phyloP scores from a whole-genome alignment of 2,888 invertebrate species.

The Tanaodytes sp. region DNA sequence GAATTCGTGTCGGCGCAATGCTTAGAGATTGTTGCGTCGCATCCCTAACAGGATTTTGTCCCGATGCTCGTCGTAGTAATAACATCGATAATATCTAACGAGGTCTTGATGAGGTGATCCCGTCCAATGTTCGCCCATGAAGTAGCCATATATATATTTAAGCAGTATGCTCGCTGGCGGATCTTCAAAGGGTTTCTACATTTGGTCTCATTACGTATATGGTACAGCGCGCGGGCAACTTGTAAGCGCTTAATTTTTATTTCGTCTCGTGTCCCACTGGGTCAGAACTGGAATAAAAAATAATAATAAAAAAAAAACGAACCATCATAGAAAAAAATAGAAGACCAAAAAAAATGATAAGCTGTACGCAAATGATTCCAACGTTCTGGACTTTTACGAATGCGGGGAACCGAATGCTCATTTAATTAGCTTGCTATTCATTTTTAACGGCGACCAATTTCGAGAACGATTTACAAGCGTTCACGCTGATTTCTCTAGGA shows the following conservation, averaged over 20 bases:
- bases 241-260: constrained; percentile 44
- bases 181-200: constrained; percentile 48
- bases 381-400: too few relatives aligned
- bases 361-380: too few relatives aligned
- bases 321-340: too few relatives aligned
- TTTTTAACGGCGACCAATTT: too few relatives aligned
- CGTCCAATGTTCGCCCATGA: constrained; percentile 29
- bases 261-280: constrained; percentile 24
- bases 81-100: constrained; percentile 46
- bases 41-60: constrained; percentile 25
- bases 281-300: too few relatives aligned
- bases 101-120: constrained; percentile 37
- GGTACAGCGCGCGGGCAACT: constrained; percentile 28
- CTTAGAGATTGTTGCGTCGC: constrained; percentile 33
- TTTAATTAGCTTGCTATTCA: too few relatives aligned
- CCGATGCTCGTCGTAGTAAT: constrained; percentile 26
- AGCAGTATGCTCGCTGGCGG: constrained; percentile 29
- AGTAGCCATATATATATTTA: constrained; percentile 30
- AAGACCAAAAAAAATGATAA: too few relatives aligned
- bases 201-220: constrained; percentile 49
- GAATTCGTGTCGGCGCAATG: constrained; percentile 26
- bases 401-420: too few relatives aligned
- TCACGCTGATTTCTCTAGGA: too few relatives aligned
- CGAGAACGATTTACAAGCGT: too few relatives aligned
- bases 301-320: too few relatives aligned